Evolutionary conservation across 2,113 vertebrate genomes (phyloP), one percentile per base, ranked within the genome.

Genomic region (Psittacula cyanocephala): DNA sequence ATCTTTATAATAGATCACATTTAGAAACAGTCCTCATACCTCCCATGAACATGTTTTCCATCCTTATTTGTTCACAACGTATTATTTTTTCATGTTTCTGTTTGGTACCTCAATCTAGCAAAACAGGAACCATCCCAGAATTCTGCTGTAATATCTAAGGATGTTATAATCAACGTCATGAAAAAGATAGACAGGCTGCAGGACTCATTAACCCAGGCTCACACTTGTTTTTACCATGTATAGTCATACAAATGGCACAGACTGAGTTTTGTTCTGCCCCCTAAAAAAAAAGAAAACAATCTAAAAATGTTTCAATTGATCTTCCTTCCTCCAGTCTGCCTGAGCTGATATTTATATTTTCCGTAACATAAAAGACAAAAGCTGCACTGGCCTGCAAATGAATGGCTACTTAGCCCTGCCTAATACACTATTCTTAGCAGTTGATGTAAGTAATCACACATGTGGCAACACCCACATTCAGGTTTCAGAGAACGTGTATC

Each of bases 221-320:
- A 63, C 52, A 39, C n/a, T 95, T 74, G 28, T 80, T 96, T 96
- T 97, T 89, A 92, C 95, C 88, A 92, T 96, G 92, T 96, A 93
- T 97, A 96, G 96, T 95, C 92, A 96, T 53, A 93, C 60, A 88
- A 93, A 50, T 28, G 22, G 57, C 49, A 63, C 53, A 83, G 46
- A 41, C 10, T 13, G 33, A 78, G 52, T 49, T 93, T 90, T 86
- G 89, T 71, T 84, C 65, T 76, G 74, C 65, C 28, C 67, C 52
- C 76, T 46, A 65, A 94, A 86, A 83, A 91, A 91, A 83, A 88
- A n/a, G 24, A 23, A 74, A 71, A 17, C 20, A 62, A 44, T 69
- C 95, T 89, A 94, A 95, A 96, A 96, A 77, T 33, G 57, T 67
- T 96, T 93, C 92, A 91, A 87, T 92, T 91, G 92, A 93, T 96